Base-by-base conservation (phyloP, 2,113 vertebrate genomes). In the Xenotilapia leptura region DNA sequence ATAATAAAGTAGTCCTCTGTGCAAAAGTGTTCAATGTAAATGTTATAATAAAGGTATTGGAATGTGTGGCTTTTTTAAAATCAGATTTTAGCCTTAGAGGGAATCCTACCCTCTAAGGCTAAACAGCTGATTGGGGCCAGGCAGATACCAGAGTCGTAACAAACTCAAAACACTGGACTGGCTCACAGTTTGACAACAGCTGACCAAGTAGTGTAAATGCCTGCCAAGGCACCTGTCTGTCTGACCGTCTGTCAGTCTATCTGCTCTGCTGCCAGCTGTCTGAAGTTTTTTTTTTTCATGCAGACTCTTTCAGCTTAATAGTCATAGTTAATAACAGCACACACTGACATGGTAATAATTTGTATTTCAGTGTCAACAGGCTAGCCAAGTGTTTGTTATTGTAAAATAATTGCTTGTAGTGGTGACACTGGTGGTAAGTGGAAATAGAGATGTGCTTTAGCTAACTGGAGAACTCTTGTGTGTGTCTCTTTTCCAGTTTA, bases 401-500 rank as follows among this genome's bases (percentile, higher is more conserved):
- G 45, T 55, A 42, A 42, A 23, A 81, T 58, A 33, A 23, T 77
- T n/a, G 14, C 19, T 79, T 56, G 17, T 79, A 10, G 15, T 82
- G 58, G 65, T 58, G 56, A 75, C 31, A 84, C 14, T 58, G 65
- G 23, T 65, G 36, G 21, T 53, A 36, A 68, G 54, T 82, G 75
- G 19, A 93, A 93, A 70, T 54, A 7, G 83, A 90, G 82, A 90
- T 53, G 84, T 51, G 33, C 19, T 58, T 54, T 5, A 21, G 47
- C 81, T 90, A 86, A 86, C 79, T 75, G 42, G 62, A 86, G 60
- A 47, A 49, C 73, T 83, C 3, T 60, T 84, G 68, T 83, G 53
- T 88, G 9, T 90, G 47, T 91, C 8, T 91, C 6, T 82, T 60
- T 93, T 97, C 49, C 93, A 99, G 98, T 96, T 98, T 99, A 93